Evolutionary conservation across 2,888 invertebrate species (phyloP), one percentile per base, ranked within the genome.

Genomic region (Boloria selene): DNA sequence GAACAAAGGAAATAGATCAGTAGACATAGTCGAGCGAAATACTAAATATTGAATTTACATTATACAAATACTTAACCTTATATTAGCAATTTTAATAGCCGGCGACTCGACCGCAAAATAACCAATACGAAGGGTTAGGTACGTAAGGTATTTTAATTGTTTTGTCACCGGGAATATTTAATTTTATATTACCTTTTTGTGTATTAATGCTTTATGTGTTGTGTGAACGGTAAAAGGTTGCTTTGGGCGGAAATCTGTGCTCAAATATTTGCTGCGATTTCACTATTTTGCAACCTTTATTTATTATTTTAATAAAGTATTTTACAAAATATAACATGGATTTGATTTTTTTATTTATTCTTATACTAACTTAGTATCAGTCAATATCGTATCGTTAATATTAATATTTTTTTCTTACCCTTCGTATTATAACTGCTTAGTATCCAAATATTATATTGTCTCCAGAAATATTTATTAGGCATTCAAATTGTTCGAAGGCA

Each of bases 261-360:
- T 79, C 78, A 77, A 78, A 74, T 74, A 70, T 67, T 80, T 79
- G 82, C 85, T 86, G 86, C 83, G 80, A 84, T 79, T 79, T 85
- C 85, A 85, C 85, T 86, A 78, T 84, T 83, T 88, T 87, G 90
- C 90, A 87, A 87, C 78, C 78, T 84, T 83, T 88, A 90, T 90
- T 91, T 90, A 90, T 90, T 88, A 87, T 85, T 88, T 87, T 90
- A 91, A 87, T 91, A 91, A 91, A 90, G 82, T 80, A 87, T 87
- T 90, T 88, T 89, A 83, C 82, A 85, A 82, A 80, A 73, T 72
- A 61, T 51, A 67, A 44, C 13, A 53, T 61, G 1, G n/a, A 50
- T 47, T n/a, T 49, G 7, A 38, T 61, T 55, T 38, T 58, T 54
- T 59, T 55, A 65, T 64, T 50, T 47, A 44, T 38, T 47, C 6